Percentiles rank a stretch among this genome's conserved stretches.
These are phyloP conservation scores for Aplysia californica DNA, from an alignment of 1,140 invertebrate species.

Conservation along the genomic window DNA sequence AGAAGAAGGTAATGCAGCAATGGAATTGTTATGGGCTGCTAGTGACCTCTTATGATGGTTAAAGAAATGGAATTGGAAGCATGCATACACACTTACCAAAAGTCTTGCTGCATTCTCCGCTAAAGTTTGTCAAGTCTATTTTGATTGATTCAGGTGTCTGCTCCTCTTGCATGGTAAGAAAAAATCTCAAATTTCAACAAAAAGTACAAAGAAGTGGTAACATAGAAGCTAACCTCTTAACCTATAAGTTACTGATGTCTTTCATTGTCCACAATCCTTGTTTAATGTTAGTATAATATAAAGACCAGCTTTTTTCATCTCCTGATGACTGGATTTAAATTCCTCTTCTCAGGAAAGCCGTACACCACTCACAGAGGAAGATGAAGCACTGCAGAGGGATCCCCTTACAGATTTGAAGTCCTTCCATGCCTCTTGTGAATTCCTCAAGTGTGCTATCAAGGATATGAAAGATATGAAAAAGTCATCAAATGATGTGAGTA, in stretches of 20 bases:
- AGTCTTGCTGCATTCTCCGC: too few relatives aligned
- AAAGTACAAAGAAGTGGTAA: not conserved
- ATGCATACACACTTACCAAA: too few relatives aligned
- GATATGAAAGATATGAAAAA: slow-evolving; percentile 28
- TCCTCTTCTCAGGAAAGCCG: not conserved
- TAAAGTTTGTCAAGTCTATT: too few relatives aligned
- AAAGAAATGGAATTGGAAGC: too few relatives aligned
- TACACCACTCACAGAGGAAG: slow-evolving; percentile 74
- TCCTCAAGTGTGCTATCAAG: slow-evolving; percentile 69
- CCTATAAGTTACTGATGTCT: not conserved
- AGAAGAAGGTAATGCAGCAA: too few relatives aligned
- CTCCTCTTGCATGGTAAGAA: too few relatives aligned
- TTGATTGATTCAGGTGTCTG: too few relatives aligned
- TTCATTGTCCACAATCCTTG: not conserved
- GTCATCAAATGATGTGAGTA: slow-evolving; percentile 15
- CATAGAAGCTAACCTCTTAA: not conserved
- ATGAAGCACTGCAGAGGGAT: slow-evolving; percentile 76
- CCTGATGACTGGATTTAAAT: slow-evolving; percentile 28
- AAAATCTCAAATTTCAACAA: too few relatives aligned
- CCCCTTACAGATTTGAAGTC: slow-evolving; percentile 76
- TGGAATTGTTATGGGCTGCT: too few relatives aligned
- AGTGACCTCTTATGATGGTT: too few relatives aligned
- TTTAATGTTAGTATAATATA: not conserved
- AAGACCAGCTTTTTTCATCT: not conserved
- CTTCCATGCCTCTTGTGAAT: slow-evolving; percentile 78